Base-by-base conservation (phyloP, 2,113 vertebrate species). In the Dunckerocampus dactyliophorus region DNA sequence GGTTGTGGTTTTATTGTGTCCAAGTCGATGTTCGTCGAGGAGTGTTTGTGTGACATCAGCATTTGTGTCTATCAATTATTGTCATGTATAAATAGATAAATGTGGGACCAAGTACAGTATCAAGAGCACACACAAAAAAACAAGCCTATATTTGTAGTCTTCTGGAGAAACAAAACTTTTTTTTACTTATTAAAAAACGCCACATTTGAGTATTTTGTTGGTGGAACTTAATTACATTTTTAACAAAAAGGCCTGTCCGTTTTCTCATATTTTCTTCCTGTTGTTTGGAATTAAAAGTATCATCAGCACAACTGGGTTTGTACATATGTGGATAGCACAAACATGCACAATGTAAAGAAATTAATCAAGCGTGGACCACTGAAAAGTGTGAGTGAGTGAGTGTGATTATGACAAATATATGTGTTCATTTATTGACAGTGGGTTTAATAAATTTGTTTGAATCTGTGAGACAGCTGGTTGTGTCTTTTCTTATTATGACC, bases 391-490 rank as follows among this genome's bases (percentile, higher is more conserved):
- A 42, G 71, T 1, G 63, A 22, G 60, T 50, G 61, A 46, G 24
- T 57, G 51, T 63, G 58, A 5, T 34, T 34, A 34, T 59, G 20
- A 79, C 77, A 76, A 77, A 66, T 31, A 72, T 53, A 46, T 84
- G 80, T 84, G 75, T 81, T 83, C 60, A 75, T 80, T 83, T 65
- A 77, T 67, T 46, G 69, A 59, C 39, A 75, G 79, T 83, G 15
- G 76, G 83, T 87, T 84, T 83, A 88, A 84, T 88, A 88, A 87
- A 88, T 75, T 62, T 74, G 75, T 85, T 82, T 74, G 74, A 62
- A 85, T 67, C 74, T 48, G 80, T 69, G 72, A 66, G 50, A 80
- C 51, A 28, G 45, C 6, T 56, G 17, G 20, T 66, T 75, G 17
- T 1, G 64, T 82, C 17, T 66, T 74, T 65, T 50, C 62, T 72